These are phyloP conservation scores for Hozukius guyotensis DNA, from an alignment of 2,797 vertebrate species.

Conservation along the genomic window DNA sequence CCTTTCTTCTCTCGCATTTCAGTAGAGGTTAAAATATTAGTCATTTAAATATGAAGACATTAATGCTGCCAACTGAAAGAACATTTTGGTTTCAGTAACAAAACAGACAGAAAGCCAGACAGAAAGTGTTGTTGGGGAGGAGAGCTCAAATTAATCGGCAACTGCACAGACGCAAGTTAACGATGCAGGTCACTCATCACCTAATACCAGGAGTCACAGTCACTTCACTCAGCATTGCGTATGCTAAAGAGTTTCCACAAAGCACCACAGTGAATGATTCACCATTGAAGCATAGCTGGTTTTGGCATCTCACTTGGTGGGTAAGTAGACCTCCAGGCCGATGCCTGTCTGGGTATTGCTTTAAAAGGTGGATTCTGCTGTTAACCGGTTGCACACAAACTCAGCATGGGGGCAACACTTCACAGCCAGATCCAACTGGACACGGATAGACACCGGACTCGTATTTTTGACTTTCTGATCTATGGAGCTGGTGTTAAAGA, in stretches of 20 bases:
- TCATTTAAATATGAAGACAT: conserved; percentile 17
- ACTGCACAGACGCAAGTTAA: conserved; percentile 18
- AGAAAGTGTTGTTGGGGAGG: neutral
- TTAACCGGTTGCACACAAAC: conserved; percentile 11
- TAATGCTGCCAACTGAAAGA: conserved; percentile 39
- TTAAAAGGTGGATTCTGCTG: conserved; percentile 7
- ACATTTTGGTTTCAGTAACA: conserved; percentile 29
- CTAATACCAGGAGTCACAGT: conserved; percentile 34
- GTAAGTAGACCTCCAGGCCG: conserved; percentile 30
- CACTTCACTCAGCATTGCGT: conserved; percentile 13
- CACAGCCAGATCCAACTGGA: conserved; percentile 11
- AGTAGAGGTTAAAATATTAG: conserved; percentile 33
- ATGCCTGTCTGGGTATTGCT: conserved; percentile 6
- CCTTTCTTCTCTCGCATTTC: conserved; percentile 41
- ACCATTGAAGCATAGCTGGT: conserved; percentile 3
- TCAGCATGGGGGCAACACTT: conserved; percentile 1
- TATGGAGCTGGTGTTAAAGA: conserved; percentile 16
- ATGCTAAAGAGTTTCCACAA: conserved; percentile 32
- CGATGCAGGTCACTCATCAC: conserved; percentile 14
- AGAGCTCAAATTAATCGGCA: conserved; percentile 26
- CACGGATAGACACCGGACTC: neutral
- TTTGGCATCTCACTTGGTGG: conserved; percentile 38
- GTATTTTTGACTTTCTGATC: conserved; percentile 19
- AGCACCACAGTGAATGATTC: conserved; percentile 32
- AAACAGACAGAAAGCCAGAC: conserved; percentile 34